Percentiles rank a stretch among this genome's conserved stretches.
Conservation (phyloP, 2,888 invertebrate species). For the Eupithecia subfuscata region DNA sequence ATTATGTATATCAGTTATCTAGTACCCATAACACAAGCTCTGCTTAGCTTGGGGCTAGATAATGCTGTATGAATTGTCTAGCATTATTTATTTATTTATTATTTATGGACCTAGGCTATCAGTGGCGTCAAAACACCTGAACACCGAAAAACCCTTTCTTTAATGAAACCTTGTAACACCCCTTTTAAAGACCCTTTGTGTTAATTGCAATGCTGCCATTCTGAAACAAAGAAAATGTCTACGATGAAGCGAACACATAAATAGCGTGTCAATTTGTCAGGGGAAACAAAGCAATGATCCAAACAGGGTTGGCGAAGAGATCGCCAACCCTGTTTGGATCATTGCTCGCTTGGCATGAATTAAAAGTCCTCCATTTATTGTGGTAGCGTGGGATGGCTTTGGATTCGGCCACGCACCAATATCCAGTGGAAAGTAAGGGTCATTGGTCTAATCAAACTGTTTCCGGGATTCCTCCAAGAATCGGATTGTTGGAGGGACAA, state of each 20-base stretch:
- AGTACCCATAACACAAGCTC: too few relatives aligned
- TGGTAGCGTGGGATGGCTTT: conserved; percentile 7
- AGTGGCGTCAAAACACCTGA: background rate
- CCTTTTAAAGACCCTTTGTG: background rate
- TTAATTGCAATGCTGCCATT: background rate
- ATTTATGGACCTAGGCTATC: background rate
- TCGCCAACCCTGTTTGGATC: conserved; percentile 37
- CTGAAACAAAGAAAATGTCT: background rate
- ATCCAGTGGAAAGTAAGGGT: conserved; percentile 45
- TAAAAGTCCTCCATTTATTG: conserved; percentile 49
- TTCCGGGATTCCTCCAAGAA: conserved; percentile 37
- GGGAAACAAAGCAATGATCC: background rate
- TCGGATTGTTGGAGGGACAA: conserved; percentile 28
- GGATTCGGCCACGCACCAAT: conserved; percentile 16
- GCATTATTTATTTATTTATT: too few relatives aligned
- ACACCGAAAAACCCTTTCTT: too few relatives aligned
- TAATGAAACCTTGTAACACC: too few relatives aligned
- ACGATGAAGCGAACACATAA: background rate
- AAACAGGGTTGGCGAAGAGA: background rate
- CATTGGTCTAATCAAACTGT: conserved; percentile 47
- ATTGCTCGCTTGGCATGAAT: conserved; percentile 50
- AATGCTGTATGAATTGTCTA: too few relatives aligned
- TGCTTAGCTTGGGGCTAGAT: too few relatives aligned
- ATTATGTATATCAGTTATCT: too few relatives aligned
- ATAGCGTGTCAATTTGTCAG: background rate